Percentiles rank a stretch among this genome's conserved stretches.
phyloP scores from a whole-genome alignment of 2,888 invertebrate genomes.

The Trissonchulus sp. region DNA sequence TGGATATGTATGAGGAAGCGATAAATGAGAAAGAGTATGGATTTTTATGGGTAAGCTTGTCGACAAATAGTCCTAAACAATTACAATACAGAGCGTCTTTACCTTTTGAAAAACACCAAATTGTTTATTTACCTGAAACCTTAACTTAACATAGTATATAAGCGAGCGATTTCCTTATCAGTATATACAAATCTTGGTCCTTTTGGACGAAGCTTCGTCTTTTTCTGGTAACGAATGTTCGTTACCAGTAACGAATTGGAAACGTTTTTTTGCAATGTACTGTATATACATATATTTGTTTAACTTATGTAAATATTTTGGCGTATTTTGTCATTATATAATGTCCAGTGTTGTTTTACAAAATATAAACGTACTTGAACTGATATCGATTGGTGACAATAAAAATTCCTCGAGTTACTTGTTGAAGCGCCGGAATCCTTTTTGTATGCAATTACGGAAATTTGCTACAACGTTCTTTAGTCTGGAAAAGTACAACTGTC shows the following conservation, averaged over 20 bases:
- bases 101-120: neutral
- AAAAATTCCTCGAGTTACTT: neutral
- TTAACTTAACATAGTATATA: neutral
- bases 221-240: too few species aligned
- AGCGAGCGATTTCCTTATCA: neutral
- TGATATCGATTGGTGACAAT: neutral
- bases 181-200: neutral
- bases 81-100: neutral
- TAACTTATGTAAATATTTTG: too few species aligned
- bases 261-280: too few species aligned
- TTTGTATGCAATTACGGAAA: neutral
- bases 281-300: too few species aligned
- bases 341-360: too few species aligned
- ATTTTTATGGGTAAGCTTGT: neutral
- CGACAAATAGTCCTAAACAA: neutral
- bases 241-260: too few species aligned
- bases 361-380: too few species aligned
- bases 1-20: neutral
- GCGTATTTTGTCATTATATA: too few species aligned
- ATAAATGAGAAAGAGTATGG: neutral
- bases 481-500: neutral
- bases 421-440: neutral
- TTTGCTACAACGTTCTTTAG: neutral
- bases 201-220: neutral
- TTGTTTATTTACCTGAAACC: neutral